phyloP scores from a whole-genome alignment of 2,888 invertebrate species.

The Eristalis tenax region DNA sequence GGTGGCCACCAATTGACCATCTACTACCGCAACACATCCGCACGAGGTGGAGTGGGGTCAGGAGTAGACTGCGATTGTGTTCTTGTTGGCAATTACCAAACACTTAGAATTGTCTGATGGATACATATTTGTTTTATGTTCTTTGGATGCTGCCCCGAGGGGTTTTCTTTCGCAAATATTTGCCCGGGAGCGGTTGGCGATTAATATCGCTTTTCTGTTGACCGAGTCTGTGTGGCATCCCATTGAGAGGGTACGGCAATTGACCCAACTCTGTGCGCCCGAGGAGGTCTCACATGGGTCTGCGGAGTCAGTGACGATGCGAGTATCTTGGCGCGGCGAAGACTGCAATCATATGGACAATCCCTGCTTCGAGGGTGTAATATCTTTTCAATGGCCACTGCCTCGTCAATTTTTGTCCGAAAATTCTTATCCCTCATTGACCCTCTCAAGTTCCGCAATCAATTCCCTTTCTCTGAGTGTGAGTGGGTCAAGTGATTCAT shows the following conservation, averaged over 20 bases:
- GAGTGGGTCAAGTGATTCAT: not conserved
- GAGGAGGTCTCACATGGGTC: not conserved
- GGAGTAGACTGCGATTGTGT: not conserved
- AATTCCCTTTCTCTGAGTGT: not conserved
- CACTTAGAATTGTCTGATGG: slow-evolving; percentile 16
- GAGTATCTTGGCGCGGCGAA: not conserved
- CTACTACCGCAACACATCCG: not conserved
- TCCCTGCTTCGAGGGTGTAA: not conserved
- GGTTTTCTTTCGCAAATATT: slow-evolving; percentile 48
- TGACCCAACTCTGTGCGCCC: slow-evolving; percentile 13
- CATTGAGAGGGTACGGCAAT: not conserved
- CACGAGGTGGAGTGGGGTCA: not conserved
- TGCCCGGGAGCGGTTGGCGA: slow-evolving; percentile 24
- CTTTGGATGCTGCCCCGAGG: slow-evolving; percentile 3
- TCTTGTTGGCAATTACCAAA: slow-evolving; percentile 34
- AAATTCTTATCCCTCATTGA: not conserved
- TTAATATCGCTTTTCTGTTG: slow-evolving; percentile 19
- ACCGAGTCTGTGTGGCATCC: slow-evolving; percentile 8
- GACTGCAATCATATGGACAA: not conserved
- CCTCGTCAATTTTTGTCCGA: too few relatives aligned
- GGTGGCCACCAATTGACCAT: not conserved
- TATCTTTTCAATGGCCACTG: not conserved
- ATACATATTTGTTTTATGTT: slow-evolving; percentile 10
- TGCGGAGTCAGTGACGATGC: too few relatives aligned
- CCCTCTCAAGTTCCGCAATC: not conserved